Percentiles rank a stretch among this genome's conserved stretches.
These are phyloP conservation scores for Graphium colonna DNA, from an alignment of 2,888 invertebrate genomes.

Conservation along the genomic window DNA sequence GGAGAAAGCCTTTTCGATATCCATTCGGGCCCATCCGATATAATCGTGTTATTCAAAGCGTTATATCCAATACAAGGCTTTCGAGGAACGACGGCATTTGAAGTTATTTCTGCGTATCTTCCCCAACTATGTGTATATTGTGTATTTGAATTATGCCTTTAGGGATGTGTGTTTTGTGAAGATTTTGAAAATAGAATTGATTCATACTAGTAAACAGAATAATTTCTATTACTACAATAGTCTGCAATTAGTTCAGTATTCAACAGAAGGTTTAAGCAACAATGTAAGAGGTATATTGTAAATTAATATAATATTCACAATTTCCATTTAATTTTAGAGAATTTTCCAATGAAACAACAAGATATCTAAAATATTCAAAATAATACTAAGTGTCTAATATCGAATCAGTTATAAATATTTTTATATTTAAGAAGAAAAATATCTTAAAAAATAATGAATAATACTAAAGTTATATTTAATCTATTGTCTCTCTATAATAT, in stretches of 20 bases:
- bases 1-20: background rate
- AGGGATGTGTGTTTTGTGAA: background rate
- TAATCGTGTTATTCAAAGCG: slow-evolving; percentile 15
- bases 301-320: no score
- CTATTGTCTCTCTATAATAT: background rate
- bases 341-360: background rate
- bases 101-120: background rate
- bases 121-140: background rate
- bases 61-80: slow-evolving; percentile 1
- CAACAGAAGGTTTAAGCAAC: no score
- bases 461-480: background rate
- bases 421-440: background rate
- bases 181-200: background rate
- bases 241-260: no score
- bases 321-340: background rate
- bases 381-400: background rate
- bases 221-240: no score
- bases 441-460: background rate
- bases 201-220: background rate
- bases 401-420: background rate
- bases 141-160: background rate
- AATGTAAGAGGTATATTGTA: no score
- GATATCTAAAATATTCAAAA: background rate
- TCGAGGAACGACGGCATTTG: background rate
- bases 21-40: slow-evolving; percentile 1